Evolutionary conservation across 2,888 invertebrate species (phyloP).

Genomic region (Rhimphoctona megacephalus): DNA sequence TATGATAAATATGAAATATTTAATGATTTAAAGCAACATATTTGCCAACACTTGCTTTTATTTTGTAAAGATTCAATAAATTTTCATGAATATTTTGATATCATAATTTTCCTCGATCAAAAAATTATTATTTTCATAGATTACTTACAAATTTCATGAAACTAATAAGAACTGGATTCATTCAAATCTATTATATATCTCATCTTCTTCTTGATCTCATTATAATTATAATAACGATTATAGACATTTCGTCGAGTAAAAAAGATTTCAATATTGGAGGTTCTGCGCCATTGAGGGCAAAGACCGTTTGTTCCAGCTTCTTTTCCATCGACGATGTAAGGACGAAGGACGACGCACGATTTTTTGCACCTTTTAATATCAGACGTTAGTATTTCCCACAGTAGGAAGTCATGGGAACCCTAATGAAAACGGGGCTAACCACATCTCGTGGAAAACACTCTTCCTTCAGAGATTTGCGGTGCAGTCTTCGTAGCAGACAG

Average conservation of each 20-base stretch:
- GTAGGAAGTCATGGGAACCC: constrained; percentile 80
- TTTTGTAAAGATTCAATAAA: background rate
- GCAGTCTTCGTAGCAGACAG: constrained; percentile 47
- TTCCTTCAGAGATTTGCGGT: constrained; percentile 76
- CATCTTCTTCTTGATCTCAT: background rate
- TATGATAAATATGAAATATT: background rate
- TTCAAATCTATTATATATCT: background rate
- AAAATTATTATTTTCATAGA: too few species aligned
- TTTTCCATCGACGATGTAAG: constrained; percentile 74
- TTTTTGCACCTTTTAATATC: constrained; percentile 82
- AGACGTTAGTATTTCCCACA: constrained; percentile 84
- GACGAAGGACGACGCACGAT: constrained; percentile 74
- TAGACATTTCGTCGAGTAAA: background rate
- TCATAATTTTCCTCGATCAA: background rate
- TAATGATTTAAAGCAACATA: background rate
- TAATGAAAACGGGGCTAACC: constrained; percentile 53
- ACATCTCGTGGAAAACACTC: constrained; percentile 74
- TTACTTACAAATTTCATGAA: background rate
- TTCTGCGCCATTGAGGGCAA: constrained; percentile 80
- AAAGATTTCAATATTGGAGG: constrained; percentile 17
- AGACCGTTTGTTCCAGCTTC: constrained; percentile 82
- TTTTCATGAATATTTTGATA: background rate
- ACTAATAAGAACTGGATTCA: background rate
- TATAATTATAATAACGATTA: background rate
- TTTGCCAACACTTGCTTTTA: background rate